Evolutionary conservation across 1,140 invertebrate genomes (phyloP).

Genomic region (Oncopodura yosiiana): DNA sequence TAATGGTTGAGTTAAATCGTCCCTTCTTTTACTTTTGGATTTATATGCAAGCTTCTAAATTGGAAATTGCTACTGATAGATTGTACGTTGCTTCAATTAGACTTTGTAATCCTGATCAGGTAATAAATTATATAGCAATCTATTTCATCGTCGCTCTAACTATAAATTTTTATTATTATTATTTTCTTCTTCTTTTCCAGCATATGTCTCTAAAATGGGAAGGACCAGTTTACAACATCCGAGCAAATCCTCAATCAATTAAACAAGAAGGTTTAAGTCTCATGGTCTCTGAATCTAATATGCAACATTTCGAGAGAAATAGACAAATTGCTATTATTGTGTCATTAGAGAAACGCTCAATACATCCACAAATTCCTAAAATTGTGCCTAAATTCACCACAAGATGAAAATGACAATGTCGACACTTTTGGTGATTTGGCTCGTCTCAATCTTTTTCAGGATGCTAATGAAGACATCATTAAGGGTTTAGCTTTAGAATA

Average conservation of each 20-base stretch:
- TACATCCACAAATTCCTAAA: not conserved
- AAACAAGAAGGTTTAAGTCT: slow-evolving; percentile 25
- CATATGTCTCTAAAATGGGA: slow-evolving; percentile 17
- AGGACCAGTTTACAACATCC: slow-evolving; percentile 24
- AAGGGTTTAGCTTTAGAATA: too few relatives aligned
- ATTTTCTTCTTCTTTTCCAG: not conserved
- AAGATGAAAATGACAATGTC: too few relatives aligned
- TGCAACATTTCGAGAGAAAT: slow-evolving; percentile 26
- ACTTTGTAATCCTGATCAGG: slow-evolving; percentile 3
- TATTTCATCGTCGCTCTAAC: not conserved
- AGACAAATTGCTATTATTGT: not conserved
- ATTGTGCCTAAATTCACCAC: not conserved
- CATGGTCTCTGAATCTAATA: slow-evolving; percentile 8
- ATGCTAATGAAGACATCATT: too few relatives aligned
- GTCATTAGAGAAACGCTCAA: slow-evolving; percentile 17
- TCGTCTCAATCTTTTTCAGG: too few relatives aligned
- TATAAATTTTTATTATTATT: not conserved
- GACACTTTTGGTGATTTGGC: too few relatives aligned
- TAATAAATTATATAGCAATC: not conserved
- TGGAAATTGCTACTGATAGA: slow-evolving; percentile 2
- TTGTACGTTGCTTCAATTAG: slow-evolving; percentile 13
- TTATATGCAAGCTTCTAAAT: slow-evolving; percentile 18
- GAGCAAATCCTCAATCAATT: slow-evolving; percentile 6
- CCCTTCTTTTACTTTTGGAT: slow-evolving; percentile 28
- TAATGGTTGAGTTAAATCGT: slow-evolving; percentile 26